phyloP scores from a whole-genome alignment of 2,888 invertebrate genomes.

The Chalcosyrphus nemorum region DNA sequence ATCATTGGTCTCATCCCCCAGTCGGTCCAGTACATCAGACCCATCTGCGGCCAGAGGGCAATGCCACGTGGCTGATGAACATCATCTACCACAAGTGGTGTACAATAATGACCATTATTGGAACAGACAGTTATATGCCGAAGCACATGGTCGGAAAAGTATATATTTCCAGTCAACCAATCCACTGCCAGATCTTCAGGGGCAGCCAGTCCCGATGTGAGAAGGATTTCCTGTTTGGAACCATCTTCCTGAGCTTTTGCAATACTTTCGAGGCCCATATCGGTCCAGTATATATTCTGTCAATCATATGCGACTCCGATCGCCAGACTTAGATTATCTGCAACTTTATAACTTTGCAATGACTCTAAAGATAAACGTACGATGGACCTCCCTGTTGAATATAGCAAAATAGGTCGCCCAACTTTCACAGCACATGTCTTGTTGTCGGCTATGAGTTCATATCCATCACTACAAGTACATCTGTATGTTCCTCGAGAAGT shows the following conservation, averaged over 20 bases:
- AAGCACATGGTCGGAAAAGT: constrained; percentile 89
- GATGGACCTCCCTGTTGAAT: constrained; percentile 86
- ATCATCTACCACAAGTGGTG: constrained; percentile 85
- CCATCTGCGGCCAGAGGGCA: constrained; percentile 77
- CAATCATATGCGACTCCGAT: constrained; percentile 85
- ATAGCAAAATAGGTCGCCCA: constrained; percentile 87
- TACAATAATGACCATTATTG: constrained; percentile 86
- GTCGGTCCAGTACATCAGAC: constrained; percentile 96
- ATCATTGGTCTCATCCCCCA: constrained; percentile 90
- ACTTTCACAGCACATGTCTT: constrained; percentile 84
- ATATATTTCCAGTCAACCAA: constrained; percentile 90
- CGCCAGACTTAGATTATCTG: constrained; percentile 83
- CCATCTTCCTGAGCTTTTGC: constrained; percentile 86
- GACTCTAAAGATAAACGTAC: constrained; percentile 85
- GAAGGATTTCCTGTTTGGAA: constrained; percentile 84
- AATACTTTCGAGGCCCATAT: constrained; percentile 90
- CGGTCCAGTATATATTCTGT: constrained; percentile 89
- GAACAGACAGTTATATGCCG: constrained; percentile 89
- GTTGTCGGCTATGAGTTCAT: constrained; percentile 83
- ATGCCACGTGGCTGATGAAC: constrained; percentile 87
- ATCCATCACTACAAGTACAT: constrained; percentile 86
- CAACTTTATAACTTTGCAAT: constrained; percentile 81
- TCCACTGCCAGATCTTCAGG: constrained; percentile 91
- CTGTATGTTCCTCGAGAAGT: too few species aligned
- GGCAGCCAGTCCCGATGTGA: constrained; percentile 86